Evolutionary conservation across 1,140 invertebrate species (phyloP).

Genomic region (Drosophila auraria): DNA sequence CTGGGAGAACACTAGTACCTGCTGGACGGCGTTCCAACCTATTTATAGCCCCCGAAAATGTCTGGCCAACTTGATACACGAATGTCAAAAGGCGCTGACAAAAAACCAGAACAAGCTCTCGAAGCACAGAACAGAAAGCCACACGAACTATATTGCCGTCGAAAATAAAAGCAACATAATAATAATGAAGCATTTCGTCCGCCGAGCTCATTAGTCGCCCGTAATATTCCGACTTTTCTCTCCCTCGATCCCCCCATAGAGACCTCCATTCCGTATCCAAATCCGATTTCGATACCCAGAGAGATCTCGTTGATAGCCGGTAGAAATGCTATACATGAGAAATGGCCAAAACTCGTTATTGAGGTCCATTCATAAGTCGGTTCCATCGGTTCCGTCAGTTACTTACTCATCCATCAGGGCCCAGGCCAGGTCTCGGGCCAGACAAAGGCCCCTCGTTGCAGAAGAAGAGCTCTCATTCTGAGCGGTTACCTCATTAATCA

Average conservation of each 20-base stretch:
- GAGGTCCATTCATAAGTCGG: constrained; percentile 66
- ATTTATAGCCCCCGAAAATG: constrained; percentile 60
- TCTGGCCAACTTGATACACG: constrained; percentile 47
- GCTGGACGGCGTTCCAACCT: constrained; percentile 31
- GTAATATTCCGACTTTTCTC: constrained; percentile 37
- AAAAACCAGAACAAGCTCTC: constrained; percentile 32
- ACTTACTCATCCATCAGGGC: constrained; percentile 39
- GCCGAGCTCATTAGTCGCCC: constrained; percentile 34
- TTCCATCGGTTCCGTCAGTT: constrained; percentile 36
- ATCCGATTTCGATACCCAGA: constrained; percentile 1
- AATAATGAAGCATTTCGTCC: constrained; percentile 47
- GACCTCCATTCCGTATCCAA: background rate
- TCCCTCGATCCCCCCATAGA: background rate
- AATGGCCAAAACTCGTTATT: constrained; percentile 50
- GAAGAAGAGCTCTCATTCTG: constrained; percentile 3
- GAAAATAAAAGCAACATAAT: constrained; percentile 30
- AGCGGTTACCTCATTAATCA: constrained; percentile 31
- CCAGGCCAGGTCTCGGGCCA: constrained; percentile 1
- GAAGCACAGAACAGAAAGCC: constrained; percentile 3
- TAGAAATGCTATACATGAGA: constrained; percentile 29
- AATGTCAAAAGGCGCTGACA: constrained; percentile 66
- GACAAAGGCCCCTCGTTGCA: constrained; percentile 3
- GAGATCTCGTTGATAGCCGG: constrained; percentile 9
- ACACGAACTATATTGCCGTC: constrained; percentile 42
- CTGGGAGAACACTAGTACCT: constrained; percentile 38